Evolutionary conservation across 1,140 invertebrate genomes (phyloP).

Genomic region (Hylaeus volcanicus): DNA sequence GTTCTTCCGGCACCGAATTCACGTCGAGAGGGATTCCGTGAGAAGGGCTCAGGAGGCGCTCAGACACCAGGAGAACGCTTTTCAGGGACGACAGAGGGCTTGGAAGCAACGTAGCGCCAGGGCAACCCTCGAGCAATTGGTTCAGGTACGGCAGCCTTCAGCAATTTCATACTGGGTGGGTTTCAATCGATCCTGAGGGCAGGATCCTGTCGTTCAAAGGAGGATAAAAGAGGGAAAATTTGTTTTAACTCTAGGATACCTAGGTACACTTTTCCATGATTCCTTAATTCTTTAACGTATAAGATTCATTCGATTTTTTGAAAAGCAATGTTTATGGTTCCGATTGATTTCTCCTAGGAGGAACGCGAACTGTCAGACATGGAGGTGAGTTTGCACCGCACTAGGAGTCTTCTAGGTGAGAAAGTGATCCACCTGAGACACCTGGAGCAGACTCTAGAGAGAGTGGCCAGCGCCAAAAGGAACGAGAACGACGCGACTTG

Average conservation of each 20-base stretch:
- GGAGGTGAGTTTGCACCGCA: conserved; percentile 89
- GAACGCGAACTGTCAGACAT: conserved; percentile 90
- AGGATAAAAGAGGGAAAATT: too few relatives aligned
- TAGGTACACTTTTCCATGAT: too few relatives aligned
- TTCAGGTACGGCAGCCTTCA: conserved; percentile 78
- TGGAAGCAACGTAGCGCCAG: conserved; percentile 83
- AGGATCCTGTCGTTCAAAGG: too few relatives aligned
- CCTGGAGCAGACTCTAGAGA: conserved; percentile 86
- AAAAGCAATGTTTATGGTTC: not conserved
- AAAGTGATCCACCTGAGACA: conserved; percentile 89
- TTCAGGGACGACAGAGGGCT: conserved; percentile 83
- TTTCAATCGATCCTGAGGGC: too few relatives aligned
- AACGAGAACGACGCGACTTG: conserved; percentile 78
- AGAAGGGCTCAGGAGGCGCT: conserved; percentile 87
- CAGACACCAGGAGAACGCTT: conserved; percentile 81
- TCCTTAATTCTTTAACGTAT: too few relatives aligned
- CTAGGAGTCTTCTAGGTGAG: conserved; percentile 87
- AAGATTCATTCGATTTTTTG: too few relatives aligned
- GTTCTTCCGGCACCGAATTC: conserved; percentile 89
- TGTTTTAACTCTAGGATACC: too few relatives aligned
- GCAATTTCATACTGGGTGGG: too few relatives aligned
- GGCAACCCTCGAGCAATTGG: conserved; percentile 84
- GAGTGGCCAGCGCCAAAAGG: conserved; percentile 79
- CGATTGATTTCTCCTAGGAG: conserved; percentile 79
- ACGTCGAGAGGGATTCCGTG: conserved; percentile 89